A percentile compares a stretch with the other conserved stretches of the same genome.
Evolutionary conservation across 2,113 vertebrate genomes (phyloP).

Genomic region (Todiramphus saurophagus): DNA sequence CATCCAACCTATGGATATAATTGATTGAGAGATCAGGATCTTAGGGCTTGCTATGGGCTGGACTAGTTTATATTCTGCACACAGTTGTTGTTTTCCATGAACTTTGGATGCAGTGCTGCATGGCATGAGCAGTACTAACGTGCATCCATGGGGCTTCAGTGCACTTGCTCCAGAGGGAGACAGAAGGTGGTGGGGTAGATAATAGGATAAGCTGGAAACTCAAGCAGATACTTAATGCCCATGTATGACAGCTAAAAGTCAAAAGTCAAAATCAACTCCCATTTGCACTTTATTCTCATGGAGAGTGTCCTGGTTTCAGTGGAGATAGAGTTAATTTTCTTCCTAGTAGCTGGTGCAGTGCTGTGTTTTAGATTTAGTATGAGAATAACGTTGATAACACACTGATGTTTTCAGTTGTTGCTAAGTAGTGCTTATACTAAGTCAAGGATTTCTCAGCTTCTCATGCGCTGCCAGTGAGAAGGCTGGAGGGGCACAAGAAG

Average conservation of each 20-base stretch:
- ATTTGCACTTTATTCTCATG: not conserved
- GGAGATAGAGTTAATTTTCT: not conserved
- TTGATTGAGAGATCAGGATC: not conserved
- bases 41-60: not conserved
- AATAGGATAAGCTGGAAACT: not conserved
- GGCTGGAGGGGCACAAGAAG: not conserved
- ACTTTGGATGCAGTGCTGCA: not conserved
- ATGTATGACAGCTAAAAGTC: not conserved
- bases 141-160: not conserved
- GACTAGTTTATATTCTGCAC: not conserved
- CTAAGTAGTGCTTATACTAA: not conserved
- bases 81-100: not conserved
- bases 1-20: not conserved
- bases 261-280: not conserved
- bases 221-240: not conserved
- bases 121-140: accelerated
- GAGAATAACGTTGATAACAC: not conserved
- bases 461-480: not conserved
- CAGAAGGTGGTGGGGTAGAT: not conserved
- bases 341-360: not conserved
- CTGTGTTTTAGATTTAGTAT: not conserved
- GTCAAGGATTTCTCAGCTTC: not conserved
- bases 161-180: accelerated
- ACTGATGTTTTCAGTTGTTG: not conserved
- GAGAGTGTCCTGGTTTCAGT: not conserved